Evolutionary conservation across 2,113 vertebrate genomes (phyloP), one percentile per base, ranked within the genome.

Genomic region (Elachura formosa): DNA sequence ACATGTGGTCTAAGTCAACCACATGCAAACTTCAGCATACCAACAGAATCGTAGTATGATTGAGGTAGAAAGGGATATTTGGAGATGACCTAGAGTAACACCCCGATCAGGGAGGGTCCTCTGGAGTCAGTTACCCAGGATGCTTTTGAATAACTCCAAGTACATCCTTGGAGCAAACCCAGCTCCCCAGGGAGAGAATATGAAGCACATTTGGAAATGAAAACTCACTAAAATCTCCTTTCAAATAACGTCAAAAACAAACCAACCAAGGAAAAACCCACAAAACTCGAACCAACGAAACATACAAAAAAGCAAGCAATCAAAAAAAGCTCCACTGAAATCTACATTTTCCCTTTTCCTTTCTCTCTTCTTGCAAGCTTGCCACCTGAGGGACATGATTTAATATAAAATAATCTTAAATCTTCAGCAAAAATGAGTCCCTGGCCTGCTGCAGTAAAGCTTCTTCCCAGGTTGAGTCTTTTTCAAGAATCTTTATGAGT

Each of bases 401-500:
- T 72, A 5, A 2, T 68, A 36, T 14, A 46, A 61, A 71, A 49
- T 18, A 5, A 28, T 86, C 6, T 69, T 69, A 79, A 81, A 62
- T 91, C 29, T 89, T 23, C 67, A 56, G 43, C 89, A 89, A 74
- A 61, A 94, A 63, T n/a, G 14, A 22, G 38, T 67, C 78, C 72
- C 58, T 92, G 54, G 31, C 31, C 81, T 73, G 54, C 86, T 89
- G 40, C 73, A 73, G 68, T 80, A 85, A 95, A 92, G 38, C 71
- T 94, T 63, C 92, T 95, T 89, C 64, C 82, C 28, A 29, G 61
- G 31, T 55, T 95, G 89, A 93, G 93, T 95, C 46, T 95, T 92
- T 92, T 96, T 91, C 84, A 82, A 96, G 93, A 91, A 69, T 81
- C 63, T 77, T 90, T 95, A 61, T 93, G 86, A 96, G 91, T 92